phyloP scores from a whole-genome alignment of 2,113 vertebrate species.

The Geothlypis trichas region DNA sequence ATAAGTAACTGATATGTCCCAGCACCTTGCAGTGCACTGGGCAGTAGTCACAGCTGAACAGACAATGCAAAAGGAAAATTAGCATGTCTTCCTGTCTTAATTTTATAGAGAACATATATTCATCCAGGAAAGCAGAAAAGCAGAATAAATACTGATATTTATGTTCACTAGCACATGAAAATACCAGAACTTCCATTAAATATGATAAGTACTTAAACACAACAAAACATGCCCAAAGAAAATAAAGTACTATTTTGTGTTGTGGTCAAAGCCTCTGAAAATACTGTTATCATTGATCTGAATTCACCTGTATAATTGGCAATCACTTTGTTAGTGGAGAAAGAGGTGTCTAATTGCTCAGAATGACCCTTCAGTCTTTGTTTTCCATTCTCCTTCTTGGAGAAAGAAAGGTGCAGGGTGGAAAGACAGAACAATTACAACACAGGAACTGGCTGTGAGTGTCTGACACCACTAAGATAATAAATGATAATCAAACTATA shows the following conservation, averaged over 20 bases:
- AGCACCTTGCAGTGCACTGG: neutral
- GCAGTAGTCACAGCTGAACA: neutral
- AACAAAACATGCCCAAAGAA: neutral
- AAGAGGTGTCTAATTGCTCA: slow-evolving; percentile 21
- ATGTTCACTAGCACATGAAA: neutral
- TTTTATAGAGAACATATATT: neutral
- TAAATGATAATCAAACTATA: neutral
- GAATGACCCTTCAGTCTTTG: neutral
- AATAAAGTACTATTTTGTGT: neutral
- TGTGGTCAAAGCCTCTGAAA: neutral
- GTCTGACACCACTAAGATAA: neutral
- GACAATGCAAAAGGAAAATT: neutral
- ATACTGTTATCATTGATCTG: neutral
- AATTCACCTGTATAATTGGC: neutral
- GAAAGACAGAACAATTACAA: neutral
- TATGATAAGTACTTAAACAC: neutral
- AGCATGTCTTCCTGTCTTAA: neutral
- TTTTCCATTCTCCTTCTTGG: neutral
- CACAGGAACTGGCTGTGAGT: neutral
- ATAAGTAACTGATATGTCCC: slow-evolving; percentile 19
- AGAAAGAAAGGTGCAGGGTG: neutral
- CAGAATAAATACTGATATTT: neutral
- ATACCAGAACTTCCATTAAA: neutral
- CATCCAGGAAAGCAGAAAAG: neutral
- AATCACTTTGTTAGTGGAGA: slow-evolving; percentile 10